Evolutionary conservation across 2,888 invertebrate species (phyloP).

Genomic region (Lymantria dispar): DNA sequence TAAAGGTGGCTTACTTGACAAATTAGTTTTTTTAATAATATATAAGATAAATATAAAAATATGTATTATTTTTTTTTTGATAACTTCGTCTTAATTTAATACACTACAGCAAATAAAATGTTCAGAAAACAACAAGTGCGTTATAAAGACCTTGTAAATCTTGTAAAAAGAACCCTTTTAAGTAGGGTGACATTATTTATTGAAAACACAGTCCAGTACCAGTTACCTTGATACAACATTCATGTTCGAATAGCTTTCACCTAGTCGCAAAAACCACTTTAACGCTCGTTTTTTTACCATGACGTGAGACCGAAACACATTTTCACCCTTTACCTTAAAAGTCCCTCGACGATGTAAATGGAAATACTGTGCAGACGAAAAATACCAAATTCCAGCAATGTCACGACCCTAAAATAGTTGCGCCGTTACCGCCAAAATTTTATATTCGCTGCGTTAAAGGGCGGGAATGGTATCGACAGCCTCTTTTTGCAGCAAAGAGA

Average conservation of each 20-base stretch:
- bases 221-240: not conserved
- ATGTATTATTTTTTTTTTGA: no score
- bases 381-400: slow-evolving; percentile 1
- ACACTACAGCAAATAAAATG: no score
- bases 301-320: not conserved
- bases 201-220: not conserved
- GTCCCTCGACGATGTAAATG: slow-evolving; percentile 2
- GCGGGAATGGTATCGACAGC: slow-evolving; percentile 55
- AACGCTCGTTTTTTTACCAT: not conserved
- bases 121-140: no score
- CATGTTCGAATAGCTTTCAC: not conserved
- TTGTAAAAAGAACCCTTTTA: not conserved
- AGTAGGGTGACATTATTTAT: not conserved
- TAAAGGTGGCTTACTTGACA: no score
- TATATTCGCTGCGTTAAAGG: slow-evolving; percentile 26
- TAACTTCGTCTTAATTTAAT: no score
- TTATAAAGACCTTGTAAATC: not conserved
- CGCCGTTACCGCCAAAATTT: slow-evolving; percentile 13
- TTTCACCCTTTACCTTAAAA: slow-evolving; percentile 2
- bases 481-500: slow-evolving; percentile 53
- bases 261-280: slow-evolving; percentile 1
- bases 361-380: slow-evolving; percentile 5
- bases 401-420: slow-evolving; percentile 8
- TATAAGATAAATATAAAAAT: no score
- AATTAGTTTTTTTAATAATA: no score